phyloP scores from a whole-genome alignment of 2,888 invertebrate genomes.

The Agonopterix heracliana region DNA sequence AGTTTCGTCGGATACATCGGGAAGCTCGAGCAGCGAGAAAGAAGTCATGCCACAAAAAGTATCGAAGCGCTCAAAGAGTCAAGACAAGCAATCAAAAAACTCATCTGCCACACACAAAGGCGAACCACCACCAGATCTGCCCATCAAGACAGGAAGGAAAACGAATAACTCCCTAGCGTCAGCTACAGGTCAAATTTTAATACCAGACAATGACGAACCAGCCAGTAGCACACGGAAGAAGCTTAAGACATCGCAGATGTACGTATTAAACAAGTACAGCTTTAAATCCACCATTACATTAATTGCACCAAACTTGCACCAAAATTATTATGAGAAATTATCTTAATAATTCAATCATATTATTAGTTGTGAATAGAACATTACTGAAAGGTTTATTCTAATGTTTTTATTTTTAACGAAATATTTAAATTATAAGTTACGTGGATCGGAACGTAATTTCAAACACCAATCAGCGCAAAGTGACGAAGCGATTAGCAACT shows the following conservation, averaged over 20 bases:
- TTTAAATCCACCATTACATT: not conserved
- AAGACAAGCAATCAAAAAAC: constrained; percentile 59
- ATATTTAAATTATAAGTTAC: no score
- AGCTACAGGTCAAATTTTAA: constrained; percentile 88
- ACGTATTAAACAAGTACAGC: constrained; percentile 32
- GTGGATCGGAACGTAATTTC: no score
- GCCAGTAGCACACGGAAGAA: constrained; percentile 72
- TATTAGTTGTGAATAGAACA: no score
- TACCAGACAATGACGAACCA: constrained; percentile 73
- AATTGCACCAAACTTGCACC: no score
- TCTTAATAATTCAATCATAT: no score
- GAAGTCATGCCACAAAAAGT: constrained; percentile 61
- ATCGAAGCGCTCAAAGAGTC: constrained; percentile 43
- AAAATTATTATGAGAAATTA: no score
- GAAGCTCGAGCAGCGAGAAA: constrained; percentile 41
- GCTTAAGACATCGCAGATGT: constrained; percentile 82
- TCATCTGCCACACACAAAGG: constrained; percentile 52
- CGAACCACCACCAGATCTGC: constrained; percentile 56
- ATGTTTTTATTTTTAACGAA: no score
- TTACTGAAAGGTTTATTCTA: no score
- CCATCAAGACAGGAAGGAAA: constrained; percentile 80
- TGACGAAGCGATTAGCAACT: no score
- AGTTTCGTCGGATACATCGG: constrained; percentile 48
- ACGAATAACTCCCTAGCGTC: constrained; percentile 92
- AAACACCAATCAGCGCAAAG: no score